These are phyloP conservation scores for Coregonus clupeaformis DNA, from an alignment of 2,113 vertebrate species.

Conservation along the genomic window DNA sequence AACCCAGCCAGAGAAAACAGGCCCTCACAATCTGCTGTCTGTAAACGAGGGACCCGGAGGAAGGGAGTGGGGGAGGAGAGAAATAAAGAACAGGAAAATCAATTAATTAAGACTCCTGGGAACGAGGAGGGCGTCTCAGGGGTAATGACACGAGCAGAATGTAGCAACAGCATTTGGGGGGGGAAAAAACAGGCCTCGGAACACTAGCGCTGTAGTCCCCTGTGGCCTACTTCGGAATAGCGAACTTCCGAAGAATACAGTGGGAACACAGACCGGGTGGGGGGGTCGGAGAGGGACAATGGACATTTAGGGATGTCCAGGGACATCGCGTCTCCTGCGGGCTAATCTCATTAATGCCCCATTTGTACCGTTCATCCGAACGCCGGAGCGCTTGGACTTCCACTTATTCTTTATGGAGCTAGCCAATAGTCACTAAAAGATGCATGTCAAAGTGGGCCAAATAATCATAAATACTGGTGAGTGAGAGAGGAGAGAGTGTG, in stretches of 20 bases:
- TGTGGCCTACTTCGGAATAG: background rate
- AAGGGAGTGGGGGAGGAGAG: background rate
- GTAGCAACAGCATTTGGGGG: background rate
- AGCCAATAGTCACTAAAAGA: too few relatives aligned
- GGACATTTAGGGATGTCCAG: background rate
- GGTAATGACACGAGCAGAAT: conserved; percentile 4
- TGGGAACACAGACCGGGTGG: background rate
- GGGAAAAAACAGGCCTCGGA: background rate
- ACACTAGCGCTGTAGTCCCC: background rate
- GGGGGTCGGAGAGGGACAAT: too few relatives aligned
- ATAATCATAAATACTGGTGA: too few relatives aligned
- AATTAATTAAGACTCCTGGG: background rate
- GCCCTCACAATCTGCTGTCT: conserved; percentile 9
- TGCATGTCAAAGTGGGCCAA: too few relatives aligned
- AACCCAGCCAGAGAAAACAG: background rate
- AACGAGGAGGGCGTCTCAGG: background rate
- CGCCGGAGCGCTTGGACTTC: background rate
- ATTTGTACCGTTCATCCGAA: too few relatives aligned
- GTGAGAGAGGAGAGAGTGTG: too few relatives aligned
- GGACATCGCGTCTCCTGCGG: background rate
- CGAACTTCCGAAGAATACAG: background rate
- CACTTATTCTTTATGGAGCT: too few relatives aligned
- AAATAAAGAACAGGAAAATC: background rate
- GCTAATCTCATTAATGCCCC: background rate
- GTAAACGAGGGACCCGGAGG: background rate